Evolutionary conservation across 2,797 vertebrate species (phyloP).

Genomic region (Anguilla obscura): DNA sequence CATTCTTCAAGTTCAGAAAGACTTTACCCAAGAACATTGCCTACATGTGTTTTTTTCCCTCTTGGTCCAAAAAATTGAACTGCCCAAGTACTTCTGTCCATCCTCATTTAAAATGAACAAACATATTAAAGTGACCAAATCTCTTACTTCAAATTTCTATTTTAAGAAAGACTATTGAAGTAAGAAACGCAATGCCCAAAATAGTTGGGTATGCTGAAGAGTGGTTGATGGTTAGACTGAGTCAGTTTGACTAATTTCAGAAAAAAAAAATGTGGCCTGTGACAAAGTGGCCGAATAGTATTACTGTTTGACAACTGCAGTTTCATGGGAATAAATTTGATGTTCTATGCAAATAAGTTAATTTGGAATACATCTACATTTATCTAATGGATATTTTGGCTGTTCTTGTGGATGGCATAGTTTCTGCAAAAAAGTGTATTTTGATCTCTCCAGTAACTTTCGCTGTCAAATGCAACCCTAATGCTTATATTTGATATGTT

Average conservation of each 20-base stretch:
- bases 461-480: slow-evolving; percentile 67
- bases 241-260: slow-evolving; percentile 55
- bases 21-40: slow-evolving; percentile 60
- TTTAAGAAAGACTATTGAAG: slow-evolving; percentile 35
- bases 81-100: slow-evolving; percentile 36
- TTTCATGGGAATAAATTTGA: slow-evolving; percentile 70
- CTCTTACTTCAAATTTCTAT: slow-evolving; percentile 61
- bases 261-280: slow-evolving; percentile 57
- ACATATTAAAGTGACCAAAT: slow-evolving; percentile 53
- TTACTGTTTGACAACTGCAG: slow-evolving; percentile 59
- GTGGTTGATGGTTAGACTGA: slow-evolving; percentile 37
- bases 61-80: slow-evolving; percentile 37
- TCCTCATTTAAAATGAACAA: slow-evolving; percentile 55
- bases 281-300: slow-evolving; percentile 63
- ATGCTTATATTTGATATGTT: slow-evolving; percentile 31
- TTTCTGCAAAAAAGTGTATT: slow-evolving; percentile 64
- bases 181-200: slow-evolving; percentile 4
- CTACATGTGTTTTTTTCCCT: slow-evolving; percentile 38
- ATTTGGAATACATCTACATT: slow-evolving; percentile 64
- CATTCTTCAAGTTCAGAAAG: slow-evolving; percentile 65
- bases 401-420: slow-evolving; percentile 56
- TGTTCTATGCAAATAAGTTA: slow-evolving; percentile 78
- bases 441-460: slow-evolving; percentile 60
- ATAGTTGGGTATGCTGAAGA: neutral
- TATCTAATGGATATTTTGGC: slow-evolving; percentile 62